Percentiles rank a stretch among this genome's conserved stretches.
phyloP scores from a whole-genome alignment of 2,113 vertebrate genomes.

The Microtus oregoni region DNA sequence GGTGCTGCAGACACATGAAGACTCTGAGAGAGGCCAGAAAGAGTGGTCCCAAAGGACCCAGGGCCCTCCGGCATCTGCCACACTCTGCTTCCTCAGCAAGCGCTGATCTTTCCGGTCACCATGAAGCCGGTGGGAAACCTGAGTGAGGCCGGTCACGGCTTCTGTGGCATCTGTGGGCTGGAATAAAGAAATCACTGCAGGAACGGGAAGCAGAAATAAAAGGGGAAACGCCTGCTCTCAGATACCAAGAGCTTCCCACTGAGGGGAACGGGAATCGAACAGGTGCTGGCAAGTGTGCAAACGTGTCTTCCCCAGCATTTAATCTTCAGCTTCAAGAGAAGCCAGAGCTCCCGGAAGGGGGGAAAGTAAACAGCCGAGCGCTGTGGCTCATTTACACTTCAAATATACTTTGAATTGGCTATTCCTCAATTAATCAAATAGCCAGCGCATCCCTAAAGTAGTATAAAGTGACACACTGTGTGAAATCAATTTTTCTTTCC shows the following conservation, averaged over 20 bases:
- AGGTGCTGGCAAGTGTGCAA: conserved; percentile 77
- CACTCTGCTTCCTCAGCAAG: neutral
- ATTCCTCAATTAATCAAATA: conserved; percentile 93
- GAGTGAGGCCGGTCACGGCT: neutral
- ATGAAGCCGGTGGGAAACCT: neutral
- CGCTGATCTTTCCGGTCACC: neutral
- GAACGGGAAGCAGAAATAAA: neutral
- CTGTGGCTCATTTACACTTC: conserved; percentile 91
- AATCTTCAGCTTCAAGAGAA: conserved; percentile 87
- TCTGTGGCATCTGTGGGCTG: neutral
- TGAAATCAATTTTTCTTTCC: conserved; percentile 92
- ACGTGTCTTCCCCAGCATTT: conserved; percentile 80
- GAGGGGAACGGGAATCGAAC: conserved; percentile 73
- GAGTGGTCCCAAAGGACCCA: fast-evolving
- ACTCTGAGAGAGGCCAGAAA: neutral
- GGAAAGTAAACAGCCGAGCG: conserved; percentile 89
- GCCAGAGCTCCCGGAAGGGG: conserved; percentile 81
- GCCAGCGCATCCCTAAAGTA: conserved; percentile 92
- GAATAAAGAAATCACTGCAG: neutral
- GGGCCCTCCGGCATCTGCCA: neutral
- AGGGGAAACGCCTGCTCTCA: neutral
- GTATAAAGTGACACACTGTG: conserved; percentile 92
- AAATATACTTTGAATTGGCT: conserved; percentile 91
- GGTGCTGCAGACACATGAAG: neutral
- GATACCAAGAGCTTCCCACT: neutral